Evolutionary conservation across 2,113 vertebrate genomes (phyloP), one percentile per base, ranked within the genome.

Genomic region (Dicentrarchus labrax): DNA sequence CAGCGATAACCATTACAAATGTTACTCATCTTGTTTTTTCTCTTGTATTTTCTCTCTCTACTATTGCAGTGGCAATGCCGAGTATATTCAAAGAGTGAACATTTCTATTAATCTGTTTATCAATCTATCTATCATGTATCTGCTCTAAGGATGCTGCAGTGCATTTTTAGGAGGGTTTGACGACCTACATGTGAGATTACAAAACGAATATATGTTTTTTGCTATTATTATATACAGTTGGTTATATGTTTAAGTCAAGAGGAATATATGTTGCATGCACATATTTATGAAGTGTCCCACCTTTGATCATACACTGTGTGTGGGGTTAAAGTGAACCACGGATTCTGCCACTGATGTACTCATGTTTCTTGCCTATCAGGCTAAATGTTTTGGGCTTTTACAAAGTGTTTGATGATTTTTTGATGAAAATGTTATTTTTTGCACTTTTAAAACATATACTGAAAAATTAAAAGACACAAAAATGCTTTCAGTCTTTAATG

Each of bases 391-490:
- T 53, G 43, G 15, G 22, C 9, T 45, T 50, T 82, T 56, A 53
- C 22, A 5, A 2, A 66, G 51, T 70, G 43, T 66, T 19, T 73
- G 30, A 53, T 8, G 12, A 4, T 53, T 72, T 78, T 2, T 47
- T 59, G 7, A 22, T 11, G 22, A 41, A 48, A 54, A 48, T 75
- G 0, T 48, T 54, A 2, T 50, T 57, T 72, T 71, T 69, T 68
- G 38, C 79, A 88, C 60, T 11, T 84, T 76, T 89, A 21, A 65
- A 84, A 67, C 84, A 86, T 82, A 80, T 71, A 61, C 6, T 78
- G 19, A 78, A 76, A 72, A 43, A 88, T 76, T 82, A 72, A 92
- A 87, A 76, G 5, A 51, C 21, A 72, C 39, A 0, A 81, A 85
- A 80, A 77, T n/a, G 19, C 10, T 48, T 54, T 71, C 13, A 16